Percentiles rank a stretch among this genome's conserved stretches.
Conservation (phyloP, 2,797 vertebrate genomes). For the Myotis myotis region DNA sequence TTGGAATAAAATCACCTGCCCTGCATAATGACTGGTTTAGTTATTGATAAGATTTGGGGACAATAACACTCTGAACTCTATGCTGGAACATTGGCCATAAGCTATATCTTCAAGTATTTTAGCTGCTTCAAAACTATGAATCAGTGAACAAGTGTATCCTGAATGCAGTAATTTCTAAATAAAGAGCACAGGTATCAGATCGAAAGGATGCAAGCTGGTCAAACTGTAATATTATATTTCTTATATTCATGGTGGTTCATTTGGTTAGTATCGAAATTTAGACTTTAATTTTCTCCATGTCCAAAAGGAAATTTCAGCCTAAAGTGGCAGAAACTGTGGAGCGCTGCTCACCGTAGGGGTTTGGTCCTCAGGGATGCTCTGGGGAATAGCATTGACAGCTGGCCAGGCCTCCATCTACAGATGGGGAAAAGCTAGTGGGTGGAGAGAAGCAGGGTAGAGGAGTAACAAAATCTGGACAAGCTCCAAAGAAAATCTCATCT, state of each 20-base stretch:
- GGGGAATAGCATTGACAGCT: slow-evolving; percentile 68
- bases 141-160: neutral
- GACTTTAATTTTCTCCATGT: slow-evolving; percentile 79
- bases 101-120: neutral
- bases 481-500: slow-evolving; percentile 78
- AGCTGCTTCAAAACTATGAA: slow-evolving; percentile 29
- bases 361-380: slow-evolving; percentile 81
- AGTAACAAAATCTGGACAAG: slow-evolving; percentile 75
- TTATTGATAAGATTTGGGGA: slow-evolving; percentile 32
- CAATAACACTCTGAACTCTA: neutral
- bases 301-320: slow-evolving; percentile 70
- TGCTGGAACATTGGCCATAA: neutral
- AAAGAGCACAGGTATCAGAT: slow-evolving; percentile 55
- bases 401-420: slow-evolving; percentile 71
- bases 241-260: slow-evolving; percentile 53
- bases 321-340: slow-evolving; percentile 74
- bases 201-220: slow-evolving; percentile 57
- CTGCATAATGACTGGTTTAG: neutral
- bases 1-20: neutral
- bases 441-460: slow-evolving; percentile 48
- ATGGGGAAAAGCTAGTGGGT: slow-evolving; percentile 68
- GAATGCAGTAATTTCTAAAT: neutral
- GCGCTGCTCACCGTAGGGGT: slow-evolving; percentile 72
- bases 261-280: slow-evolving; percentile 79
- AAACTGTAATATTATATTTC: slow-evolving; percentile 72